phyloP scores from a whole-genome alignment of 2,888 invertebrate species.

The Scaptomyza tumidula region DNA sequence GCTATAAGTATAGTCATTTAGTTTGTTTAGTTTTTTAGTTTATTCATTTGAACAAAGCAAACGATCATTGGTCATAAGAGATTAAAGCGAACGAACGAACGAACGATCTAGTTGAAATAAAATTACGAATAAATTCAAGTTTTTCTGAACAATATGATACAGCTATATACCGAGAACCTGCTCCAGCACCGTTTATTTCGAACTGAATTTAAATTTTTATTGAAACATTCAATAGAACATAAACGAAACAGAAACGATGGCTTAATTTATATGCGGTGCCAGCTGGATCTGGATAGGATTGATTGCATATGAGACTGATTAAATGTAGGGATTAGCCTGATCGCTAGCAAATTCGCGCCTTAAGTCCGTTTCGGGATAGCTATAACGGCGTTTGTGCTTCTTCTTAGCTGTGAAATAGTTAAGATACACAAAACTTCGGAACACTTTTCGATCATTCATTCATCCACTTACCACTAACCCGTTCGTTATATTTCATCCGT shows the following conservation, averaged over 20 bases:
- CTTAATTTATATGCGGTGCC: background rate
- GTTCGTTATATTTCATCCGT: background rate
- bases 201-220: background rate
- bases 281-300: background rate
- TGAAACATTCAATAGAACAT: background rate
- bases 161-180: too few species aligned
- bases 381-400: background rate
- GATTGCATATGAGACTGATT: background rate
- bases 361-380: constrained; percentile 28
- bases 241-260: background rate
- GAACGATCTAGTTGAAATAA: too few species aligned
- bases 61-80: too few species aligned
- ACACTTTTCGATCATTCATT: background rate
- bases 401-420: constrained; percentile 3
- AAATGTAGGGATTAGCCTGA: constrained; percentile 56
- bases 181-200: too few species aligned
- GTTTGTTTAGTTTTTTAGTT: too few species aligned
- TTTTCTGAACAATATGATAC: too few species aligned
- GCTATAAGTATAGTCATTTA: too few species aligned
- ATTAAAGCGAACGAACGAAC: too few species aligned
- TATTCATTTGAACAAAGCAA: too few species aligned
- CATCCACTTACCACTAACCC: background rate
- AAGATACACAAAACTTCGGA: background rate
- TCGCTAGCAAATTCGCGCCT: constrained; percentile 54
- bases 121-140: too few species aligned